Percentiles rank a stretch among this genome's conserved stretches.
phyloP scores from a whole-genome alignment of 2,888 invertebrate genomes.

The Xestoiulus laeticollis region DNA sequence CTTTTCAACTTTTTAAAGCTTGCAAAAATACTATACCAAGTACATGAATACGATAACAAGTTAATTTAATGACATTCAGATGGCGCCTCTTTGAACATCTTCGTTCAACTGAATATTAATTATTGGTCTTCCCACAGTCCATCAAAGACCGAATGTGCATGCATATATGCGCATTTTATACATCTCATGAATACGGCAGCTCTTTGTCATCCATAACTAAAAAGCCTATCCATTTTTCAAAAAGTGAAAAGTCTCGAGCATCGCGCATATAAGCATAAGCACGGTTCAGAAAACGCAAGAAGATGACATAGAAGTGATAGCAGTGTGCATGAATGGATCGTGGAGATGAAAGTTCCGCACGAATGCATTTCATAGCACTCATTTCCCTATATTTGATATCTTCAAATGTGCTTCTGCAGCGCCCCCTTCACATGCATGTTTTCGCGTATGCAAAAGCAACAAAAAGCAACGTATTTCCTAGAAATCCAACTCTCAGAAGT shows the following conservation, averaged over 20 bases:
- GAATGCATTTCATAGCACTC: constrained; percentile 13
- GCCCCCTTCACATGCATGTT: background rate
- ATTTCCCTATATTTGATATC: constrained; percentile 20
- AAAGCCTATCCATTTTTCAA: constrained; percentile 1
- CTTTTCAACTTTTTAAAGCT: background rate
- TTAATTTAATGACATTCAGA: background rate
- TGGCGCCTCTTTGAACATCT: background rate
- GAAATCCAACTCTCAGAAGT: constrained; percentile 1
- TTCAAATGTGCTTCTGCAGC: background rate
- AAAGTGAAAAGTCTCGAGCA: background rate
- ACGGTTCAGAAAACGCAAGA: background rate
- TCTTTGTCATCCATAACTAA: background rate
- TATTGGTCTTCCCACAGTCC: background rate
- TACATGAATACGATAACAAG: background rate
- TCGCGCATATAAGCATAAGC: background rate
- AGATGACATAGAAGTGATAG: background rate
- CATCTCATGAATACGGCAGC: background rate
- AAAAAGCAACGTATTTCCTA: background rate
- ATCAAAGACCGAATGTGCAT: background rate
- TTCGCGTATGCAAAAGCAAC: background rate
- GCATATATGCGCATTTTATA: background rate
- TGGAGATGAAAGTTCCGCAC: constrained; percentile 8
- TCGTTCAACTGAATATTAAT: constrained; percentile 23
- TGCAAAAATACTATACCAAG: background rate
- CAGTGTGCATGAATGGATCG: constrained; percentile 1